A percentile compares a stretch with the other conserved stretches of the same genome.
Conservation (phyloP, 2,888 invertebrate species). For the Perizoma flavofasciatum region DNA sequence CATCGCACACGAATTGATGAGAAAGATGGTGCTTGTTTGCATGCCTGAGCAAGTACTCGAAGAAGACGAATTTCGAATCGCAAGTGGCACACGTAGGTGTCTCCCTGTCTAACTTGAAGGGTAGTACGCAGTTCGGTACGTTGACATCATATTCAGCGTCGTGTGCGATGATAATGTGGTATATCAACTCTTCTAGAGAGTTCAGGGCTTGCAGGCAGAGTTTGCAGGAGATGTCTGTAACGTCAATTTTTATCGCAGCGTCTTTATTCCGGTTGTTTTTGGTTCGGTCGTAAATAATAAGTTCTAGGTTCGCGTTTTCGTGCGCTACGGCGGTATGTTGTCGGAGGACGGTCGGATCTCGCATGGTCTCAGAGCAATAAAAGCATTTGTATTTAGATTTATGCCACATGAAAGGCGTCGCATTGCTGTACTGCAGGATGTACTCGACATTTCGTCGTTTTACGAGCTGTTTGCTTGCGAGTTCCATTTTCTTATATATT, state of each 20-base stretch:
- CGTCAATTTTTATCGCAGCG: constrained; percentile 76
- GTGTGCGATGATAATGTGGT: constrained; percentile 74
- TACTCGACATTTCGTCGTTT: constrained; percentile 75
- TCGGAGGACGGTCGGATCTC: constrained; percentile 61
- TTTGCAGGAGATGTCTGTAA: constrained; percentile 66
- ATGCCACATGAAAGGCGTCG: constrained; percentile 75
- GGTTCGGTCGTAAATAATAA: constrained; percentile 67
- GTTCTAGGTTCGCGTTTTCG: constrained; percentile 66
- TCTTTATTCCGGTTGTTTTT: constrained; percentile 75
- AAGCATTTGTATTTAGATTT: constrained; percentile 74
- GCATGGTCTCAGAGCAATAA: constrained; percentile 70
- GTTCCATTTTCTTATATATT: constrained; percentile 68
- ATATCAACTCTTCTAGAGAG: constrained; percentile 69
- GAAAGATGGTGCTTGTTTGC: constrained; percentile 74
- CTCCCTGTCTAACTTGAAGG: constrained; percentile 71
- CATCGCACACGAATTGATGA: constrained; percentile 77
- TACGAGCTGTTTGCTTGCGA: constrained; percentile 63
- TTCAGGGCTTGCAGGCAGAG: constrained; percentile 59
- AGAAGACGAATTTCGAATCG: constrained; percentile 71
- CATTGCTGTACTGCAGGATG: constrained; percentile 72
- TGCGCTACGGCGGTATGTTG: constrained; percentile 64
- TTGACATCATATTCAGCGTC: constrained; percentile 74
- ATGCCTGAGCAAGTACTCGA: constrained; percentile 71
- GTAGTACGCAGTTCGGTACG: constrained; percentile 71
- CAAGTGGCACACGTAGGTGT: constrained; percentile 73